These are phyloP conservation scores for Sebastes hopkinsi DNA, from an alignment of 2,797 vertebrate genomes.

Conservation along the genomic window DNA sequence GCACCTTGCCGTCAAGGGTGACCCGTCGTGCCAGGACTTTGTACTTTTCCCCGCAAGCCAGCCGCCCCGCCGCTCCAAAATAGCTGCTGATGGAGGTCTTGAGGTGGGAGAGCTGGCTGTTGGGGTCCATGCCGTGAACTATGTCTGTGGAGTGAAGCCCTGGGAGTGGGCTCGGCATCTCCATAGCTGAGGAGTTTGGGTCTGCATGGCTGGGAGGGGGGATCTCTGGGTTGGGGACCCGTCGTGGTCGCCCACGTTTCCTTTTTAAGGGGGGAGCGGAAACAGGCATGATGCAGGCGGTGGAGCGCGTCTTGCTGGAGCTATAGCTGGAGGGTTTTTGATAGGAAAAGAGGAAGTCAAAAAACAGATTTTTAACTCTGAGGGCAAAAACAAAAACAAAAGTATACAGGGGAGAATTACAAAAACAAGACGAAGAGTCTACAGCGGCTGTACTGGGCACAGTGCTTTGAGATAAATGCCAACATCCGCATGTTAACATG, in stretches of 20 bases:
- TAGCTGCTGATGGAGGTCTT: slow-evolving; percentile 98
- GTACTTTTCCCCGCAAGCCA: slow-evolving; percentile 98
- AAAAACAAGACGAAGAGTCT: not conserved
- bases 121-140: slow-evolving; percentile 93
- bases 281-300: slow-evolving; percentile 88
- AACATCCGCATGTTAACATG: not conserved
- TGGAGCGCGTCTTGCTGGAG: slow-evolving; percentile 88
- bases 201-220: slow-evolving; percentile 70
- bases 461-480: not conserved
- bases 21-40: slow-evolving; percentile 94
- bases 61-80: slow-evolving; percentile 95
- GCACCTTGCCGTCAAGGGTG: slow-evolving; percentile 96
- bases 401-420: not conserved
- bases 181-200: slow-evolving; percentile 47
- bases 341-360: slow-evolving; percentile 11
- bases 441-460: not conserved
- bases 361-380: not conserved
- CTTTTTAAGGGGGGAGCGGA: slow-evolving; percentile 89
- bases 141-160: slow-evolving; percentile 92
- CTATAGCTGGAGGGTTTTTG: slow-evolving; percentile 80
- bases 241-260: slow-evolving; percentile 92
- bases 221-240: slow-evolving; percentile 90
- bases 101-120: slow-evolving; percentile 94
- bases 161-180: slow-evolving; percentile 84
- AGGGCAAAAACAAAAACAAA: not conserved